These are phyloP conservation scores for Oscheius sp. DNA, from an alignment of 2,888 invertebrate genomes.

Conservation along the genomic window DNA sequence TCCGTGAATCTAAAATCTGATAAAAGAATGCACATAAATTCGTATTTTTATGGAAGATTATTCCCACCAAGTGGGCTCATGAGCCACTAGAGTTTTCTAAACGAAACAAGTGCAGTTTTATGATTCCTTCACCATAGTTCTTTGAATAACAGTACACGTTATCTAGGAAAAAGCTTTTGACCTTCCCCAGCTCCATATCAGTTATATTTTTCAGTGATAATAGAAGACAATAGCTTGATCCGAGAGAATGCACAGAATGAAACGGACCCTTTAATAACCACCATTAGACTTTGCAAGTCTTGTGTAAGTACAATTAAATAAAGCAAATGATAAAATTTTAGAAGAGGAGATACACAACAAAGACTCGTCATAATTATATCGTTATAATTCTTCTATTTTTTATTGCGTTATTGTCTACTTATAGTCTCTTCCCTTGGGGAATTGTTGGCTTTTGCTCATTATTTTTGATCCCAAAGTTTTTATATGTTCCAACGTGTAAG, in stretches of 20 bases:
- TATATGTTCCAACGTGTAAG: slow-evolving; percentile 1
- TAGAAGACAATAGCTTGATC: neutral
- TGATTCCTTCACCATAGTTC: no score
- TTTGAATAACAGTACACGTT: no score
- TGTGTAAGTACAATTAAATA: neutral
- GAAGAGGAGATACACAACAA: neutral
- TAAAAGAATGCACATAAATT: no score
- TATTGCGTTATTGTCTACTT: neutral
- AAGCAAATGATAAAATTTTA: neutral
- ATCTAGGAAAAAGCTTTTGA: no score
- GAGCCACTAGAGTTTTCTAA: no score
- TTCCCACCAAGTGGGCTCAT: no score
- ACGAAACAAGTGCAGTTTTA: no score
- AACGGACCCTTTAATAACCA: neutral
- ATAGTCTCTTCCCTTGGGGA: neutral
- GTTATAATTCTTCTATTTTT: neutral
- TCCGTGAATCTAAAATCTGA: no score
- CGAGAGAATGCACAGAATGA: neutral
- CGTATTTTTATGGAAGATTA: no score
- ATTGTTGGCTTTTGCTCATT: neutral
- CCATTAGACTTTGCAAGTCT: neutral
- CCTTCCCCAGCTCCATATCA: no score
- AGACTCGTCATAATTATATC: neutral
- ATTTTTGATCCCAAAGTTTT: neutral
- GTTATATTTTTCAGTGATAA: no score